Percentiles rank a stretch among this genome's conserved stretches.
Evolutionary conservation across 2,888 invertebrate genomes (phyloP).

Genomic region (Pyrocoelia pectoralis): DNA sequence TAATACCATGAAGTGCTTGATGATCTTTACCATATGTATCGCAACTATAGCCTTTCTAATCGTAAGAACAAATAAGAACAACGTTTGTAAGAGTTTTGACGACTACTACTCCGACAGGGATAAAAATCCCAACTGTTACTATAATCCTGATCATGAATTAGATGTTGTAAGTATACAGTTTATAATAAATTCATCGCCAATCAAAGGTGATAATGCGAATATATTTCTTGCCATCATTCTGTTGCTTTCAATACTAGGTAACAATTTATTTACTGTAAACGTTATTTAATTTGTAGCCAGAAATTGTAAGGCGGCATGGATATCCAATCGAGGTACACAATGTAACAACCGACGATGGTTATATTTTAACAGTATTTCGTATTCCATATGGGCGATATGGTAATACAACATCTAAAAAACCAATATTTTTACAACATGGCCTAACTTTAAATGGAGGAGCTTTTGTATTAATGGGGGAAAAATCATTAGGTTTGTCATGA

Average conservation of each 20-base stretch:
- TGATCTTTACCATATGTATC: no score
- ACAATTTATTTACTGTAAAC: no score
- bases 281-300: no score
- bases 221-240: no score
- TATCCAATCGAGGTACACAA: conserved; percentile 45
- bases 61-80: neutral
- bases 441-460: conserved; percentile 50
- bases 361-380: conserved; percentile 48
- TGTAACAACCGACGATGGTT: conserved; percentile 52
- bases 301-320: no score
- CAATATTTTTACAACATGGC: conserved; percentile 52
- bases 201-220: no score
- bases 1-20: no score
- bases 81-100: conserved; percentile 6
- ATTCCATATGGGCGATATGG: conserved; percentile 43
- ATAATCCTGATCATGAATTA: conserved; percentile 7
- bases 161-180: conserved; percentile 12
- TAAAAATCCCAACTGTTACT: conserved; percentile 12
- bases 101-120: conserved; percentile 11
- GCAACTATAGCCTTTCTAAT: no score
- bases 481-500: conserved; percentile 11
- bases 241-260: no score
- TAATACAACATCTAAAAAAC: conserved; percentile 40
- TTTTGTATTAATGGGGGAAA: conserved; percentile 49
- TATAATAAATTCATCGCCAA: no score